A percentile compares a stretch with the other conserved stretches of the same genome.
phyloP scores from a whole-genome alignment of 2,888 invertebrate genomes.

The Gnatocerus cornutus region DNA sequence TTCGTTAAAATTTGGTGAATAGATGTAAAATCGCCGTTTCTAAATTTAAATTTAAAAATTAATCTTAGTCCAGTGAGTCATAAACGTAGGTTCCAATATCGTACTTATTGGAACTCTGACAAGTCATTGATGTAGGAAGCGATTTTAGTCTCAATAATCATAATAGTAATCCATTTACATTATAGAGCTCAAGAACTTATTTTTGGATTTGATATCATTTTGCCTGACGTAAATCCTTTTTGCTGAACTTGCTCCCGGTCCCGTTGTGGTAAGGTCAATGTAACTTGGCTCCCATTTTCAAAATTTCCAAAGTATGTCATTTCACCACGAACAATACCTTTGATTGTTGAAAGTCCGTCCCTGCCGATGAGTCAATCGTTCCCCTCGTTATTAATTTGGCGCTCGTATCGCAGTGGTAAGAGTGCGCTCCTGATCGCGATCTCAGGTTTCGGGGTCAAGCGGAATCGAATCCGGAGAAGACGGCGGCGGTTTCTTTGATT shows the following conservation, averaged over 20 bases:
- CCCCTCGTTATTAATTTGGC: constrained; percentile 39
- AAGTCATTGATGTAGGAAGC: no score
- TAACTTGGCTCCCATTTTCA: neutral
- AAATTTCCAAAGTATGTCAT: neutral
- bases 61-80: no score
- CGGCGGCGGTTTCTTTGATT: constrained; percentile 45
- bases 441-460: constrained; percentile 42
- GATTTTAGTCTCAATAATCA: no score
- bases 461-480: constrained; percentile 44
- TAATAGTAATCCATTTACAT: no score
- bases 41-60: no score
- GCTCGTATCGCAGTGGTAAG: constrained; percentile 36
- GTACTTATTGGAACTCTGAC: no score
- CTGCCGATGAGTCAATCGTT: constrained; percentile 34
- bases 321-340: no score
- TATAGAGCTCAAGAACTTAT: no score
- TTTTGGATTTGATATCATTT: no score
- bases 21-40: no score
- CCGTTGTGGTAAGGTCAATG: constrained; percentile 2
- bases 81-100: no score
- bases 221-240: neutral
- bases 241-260: neutral
- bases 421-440: constrained; percentile 40
- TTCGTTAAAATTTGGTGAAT: no score
- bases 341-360: constrained; percentile 14